Evolutionary conservation across 2,113 vertebrate species (phyloP).

Genomic region (Triplophysa tibetana): DNA sequence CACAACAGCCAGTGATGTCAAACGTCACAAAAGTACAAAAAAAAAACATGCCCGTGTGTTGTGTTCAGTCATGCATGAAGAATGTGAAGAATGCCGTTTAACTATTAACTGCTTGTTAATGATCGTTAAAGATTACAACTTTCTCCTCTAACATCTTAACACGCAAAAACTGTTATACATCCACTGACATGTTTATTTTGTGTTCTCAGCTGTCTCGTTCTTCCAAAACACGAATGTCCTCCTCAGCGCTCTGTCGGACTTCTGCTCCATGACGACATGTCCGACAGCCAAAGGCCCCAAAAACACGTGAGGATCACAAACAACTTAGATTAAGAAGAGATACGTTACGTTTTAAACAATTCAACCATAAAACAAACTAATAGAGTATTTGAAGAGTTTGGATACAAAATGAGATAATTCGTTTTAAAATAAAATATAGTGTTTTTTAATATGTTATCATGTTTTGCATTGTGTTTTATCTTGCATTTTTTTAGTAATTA

Average conservation of each 20-base stretch:
- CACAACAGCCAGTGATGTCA: neutral
- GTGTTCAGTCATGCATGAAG: neutral
- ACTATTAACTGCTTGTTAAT: neutral
- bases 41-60: neutral
- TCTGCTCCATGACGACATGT: constrained; percentile 75
- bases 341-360: no score
- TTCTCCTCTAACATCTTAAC: no score
- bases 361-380: no score
- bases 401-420: no score
- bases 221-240: constrained; percentile 80
- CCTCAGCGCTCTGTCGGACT: constrained; percentile 76
- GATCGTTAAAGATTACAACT: neutral
- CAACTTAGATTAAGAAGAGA: neutral
- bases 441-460: no score
- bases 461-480: no score
- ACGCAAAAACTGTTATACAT: no score
- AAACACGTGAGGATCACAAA: constrained; percentile 66
- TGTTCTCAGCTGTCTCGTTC: constrained; percentile 73
- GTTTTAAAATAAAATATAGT: no score
- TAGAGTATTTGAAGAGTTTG: no score
- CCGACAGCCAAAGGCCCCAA: constrained; percentile 73
- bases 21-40: neutral
- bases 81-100: constrained; percentile 12
- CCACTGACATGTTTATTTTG: constrained; percentile 12
- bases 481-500: no score